A percentile compares a stretch with the other conserved stretches of the same genome.
Evolutionary conservation across 2,113 vertebrate species (phyloP).

Genomic region (Saccopteryx leptura): DNA sequence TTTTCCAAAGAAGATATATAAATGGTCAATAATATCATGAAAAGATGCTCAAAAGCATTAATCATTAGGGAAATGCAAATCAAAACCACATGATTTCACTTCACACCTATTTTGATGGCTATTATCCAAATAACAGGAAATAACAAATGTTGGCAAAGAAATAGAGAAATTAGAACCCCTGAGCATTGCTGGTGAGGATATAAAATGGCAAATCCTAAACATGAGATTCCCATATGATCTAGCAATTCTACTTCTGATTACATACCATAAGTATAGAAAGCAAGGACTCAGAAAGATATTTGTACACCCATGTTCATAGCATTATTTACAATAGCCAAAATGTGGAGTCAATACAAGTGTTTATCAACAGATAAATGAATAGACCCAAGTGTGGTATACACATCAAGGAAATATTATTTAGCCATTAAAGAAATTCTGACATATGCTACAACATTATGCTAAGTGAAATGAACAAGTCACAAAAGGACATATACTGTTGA

Average conservation of each 20-base stretch:
- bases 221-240: background rate
- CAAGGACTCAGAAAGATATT: background rate
- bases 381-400: background rate
- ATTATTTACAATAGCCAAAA: constrained; percentile 9
- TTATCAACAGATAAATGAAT: background rate
- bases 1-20: constrained; percentile 15
- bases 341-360: background rate
- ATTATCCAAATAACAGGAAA: constrained; percentile 32
- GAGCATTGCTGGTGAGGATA: background rate
- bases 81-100: background rate
- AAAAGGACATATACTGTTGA: constrained; percentile 2
- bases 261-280: background rate
- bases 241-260: background rate
- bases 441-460: background rate
- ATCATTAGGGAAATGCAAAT: constrained; percentile 1
- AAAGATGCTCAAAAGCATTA: background rate
- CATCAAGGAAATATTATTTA: background rate
- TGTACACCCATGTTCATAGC: background rate
- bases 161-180: background rate
- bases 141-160: background rate
- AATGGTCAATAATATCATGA: background rate
- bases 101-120: background rate
- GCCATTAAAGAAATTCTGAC: background rate
- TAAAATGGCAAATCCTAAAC: constrained; percentile 28
- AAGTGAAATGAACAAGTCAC: constrained; percentile 21